phyloP scores from a whole-genome alignment of 2,888 invertebrate genomes.

The Cerceris rybyensis region DNA sequence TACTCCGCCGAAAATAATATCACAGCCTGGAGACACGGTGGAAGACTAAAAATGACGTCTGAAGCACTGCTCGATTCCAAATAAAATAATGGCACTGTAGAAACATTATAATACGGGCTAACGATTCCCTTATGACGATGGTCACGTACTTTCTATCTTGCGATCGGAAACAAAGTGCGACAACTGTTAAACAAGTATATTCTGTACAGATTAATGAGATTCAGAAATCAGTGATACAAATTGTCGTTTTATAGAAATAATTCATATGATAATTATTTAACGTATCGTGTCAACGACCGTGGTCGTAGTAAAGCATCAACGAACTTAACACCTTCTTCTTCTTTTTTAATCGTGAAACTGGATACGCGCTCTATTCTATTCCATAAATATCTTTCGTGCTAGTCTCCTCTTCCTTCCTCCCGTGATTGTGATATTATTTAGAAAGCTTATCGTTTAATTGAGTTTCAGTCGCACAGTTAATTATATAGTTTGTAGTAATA shows the following conservation, averaged over 20 bases:
- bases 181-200: background rate
- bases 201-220: background rate
- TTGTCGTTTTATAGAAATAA: too few relatives aligned
- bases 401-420: slow-evolving; percentile 53
- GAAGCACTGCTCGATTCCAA: slow-evolving; percentile 12
- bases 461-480: slow-evolving; percentile 51
- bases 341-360: too few relatives aligned
- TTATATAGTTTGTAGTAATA: slow-evolving; percentile 49
- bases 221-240: background rate
- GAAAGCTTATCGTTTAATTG: slow-evolving; percentile 48
- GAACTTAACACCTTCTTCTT: too few relatives aligned
- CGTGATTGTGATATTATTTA: slow-evolving; percentile 65
- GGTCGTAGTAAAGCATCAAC: too few relatives aligned
- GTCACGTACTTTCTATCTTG: background rate
- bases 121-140: background rate
- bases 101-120: background rate
- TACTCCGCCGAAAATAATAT: slow-evolving; percentile 62
- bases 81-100: slow-evolving; percentile 26
- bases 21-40: slow-evolving; percentile 64
- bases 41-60: slow-evolving; percentile 56
- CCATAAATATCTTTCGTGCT: slow-evolving; percentile 9
- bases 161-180: background rate
- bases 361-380: slow-evolving; percentile 5
- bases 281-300: too few relatives aligned
- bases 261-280: too few relatives aligned